Evolutionary conservation across 2,113 vertebrate species (phyloP).

Genomic region (Apeltes quadracus): DNA sequence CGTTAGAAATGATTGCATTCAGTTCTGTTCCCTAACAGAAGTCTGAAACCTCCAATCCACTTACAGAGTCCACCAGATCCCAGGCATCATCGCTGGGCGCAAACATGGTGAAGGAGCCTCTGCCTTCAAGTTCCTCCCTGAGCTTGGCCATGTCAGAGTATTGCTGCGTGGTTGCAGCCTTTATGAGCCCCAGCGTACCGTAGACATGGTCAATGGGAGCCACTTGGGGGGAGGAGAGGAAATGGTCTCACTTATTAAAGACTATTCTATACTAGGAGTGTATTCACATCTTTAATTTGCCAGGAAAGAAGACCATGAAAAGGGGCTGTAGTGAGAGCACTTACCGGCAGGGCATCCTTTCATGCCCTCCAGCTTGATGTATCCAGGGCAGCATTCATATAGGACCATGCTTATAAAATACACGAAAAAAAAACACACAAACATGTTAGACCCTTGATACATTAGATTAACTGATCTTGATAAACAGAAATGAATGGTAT

Average conservation of each 20-base stretch:
- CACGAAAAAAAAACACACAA: constrained; percentile 3
- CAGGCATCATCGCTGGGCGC: constrained; percentile 95
- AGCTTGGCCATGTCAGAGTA: constrained; percentile 88
- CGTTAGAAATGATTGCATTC: neutral
- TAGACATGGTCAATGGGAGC: constrained; percentile 95
- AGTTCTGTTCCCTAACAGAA: neutral
- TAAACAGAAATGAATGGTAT: neutral
- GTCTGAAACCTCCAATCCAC: constrained; percentile 33
- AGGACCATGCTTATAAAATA: constrained; percentile 81
- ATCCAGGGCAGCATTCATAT: constrained; percentile 98
- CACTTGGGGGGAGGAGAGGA: constrained; percentile 76
- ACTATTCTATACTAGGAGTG: neutral
- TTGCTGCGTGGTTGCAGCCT: constrained; percentile 84
- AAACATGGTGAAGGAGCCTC: constrained; percentile 91
- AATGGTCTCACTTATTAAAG: neutral
- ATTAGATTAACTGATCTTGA: neutral
- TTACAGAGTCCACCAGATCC: constrained; percentile 86
- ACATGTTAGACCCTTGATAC: neutral
- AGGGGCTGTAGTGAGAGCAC: constrained; percentile 19
- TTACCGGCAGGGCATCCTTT: constrained; percentile 95
- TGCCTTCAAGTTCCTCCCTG: constrained; percentile 88
- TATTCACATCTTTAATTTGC: neutral
- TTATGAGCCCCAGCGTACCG: constrained; percentile 89
- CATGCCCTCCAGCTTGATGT: constrained; percentile 89
- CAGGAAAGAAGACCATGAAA: neutral